phyloP scores from a whole-genome alignment of 2,888 invertebrate genomes.

The Spatulosminthurus flaviceps region DNA sequence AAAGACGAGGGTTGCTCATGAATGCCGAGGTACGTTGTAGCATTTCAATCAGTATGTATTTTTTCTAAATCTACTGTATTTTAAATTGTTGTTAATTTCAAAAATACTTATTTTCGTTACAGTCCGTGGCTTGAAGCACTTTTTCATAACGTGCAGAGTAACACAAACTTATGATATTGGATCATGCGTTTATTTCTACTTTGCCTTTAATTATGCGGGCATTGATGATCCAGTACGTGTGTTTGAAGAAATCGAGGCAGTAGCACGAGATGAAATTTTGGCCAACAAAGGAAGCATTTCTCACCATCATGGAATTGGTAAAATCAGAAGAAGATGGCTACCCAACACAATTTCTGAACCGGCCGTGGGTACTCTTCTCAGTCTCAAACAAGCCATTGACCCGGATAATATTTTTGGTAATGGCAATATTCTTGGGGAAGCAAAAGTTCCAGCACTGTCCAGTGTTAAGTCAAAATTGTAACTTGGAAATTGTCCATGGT shows the following conservation, averaged over 20 bases:
- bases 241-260: slow-evolving; percentile 87
- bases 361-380: slow-evolving; percentile 79
- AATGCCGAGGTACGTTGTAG: slow-evolving; percentile 69
- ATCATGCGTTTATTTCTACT: slow-evolving; percentile 95
- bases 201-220: slow-evolving; percentile 79
- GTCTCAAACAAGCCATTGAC: slow-evolving; percentile 87
- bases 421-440: slow-evolving; percentile 75
- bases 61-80: no score
- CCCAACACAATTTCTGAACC: slow-evolving; percentile 82
- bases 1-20: slow-evolving; percentile 77
- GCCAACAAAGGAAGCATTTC: slow-evolving; percentile 91
- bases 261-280: slow-evolving; percentile 90
- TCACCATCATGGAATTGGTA: slow-evolving; percentile 97
- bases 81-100: no score
- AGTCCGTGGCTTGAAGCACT: slow-evolving; percentile 72
- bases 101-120: slow-evolving; percentile 27
- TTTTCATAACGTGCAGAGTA: slow-evolving; percentile 81
- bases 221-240: slow-evolving; percentile 76
- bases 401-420: slow-evolving; percentile 94
- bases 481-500: not conserved
- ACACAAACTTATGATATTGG: slow-evolving; percentile 98
- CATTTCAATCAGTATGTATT: no score
- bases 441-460: not conserved
- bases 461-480: slow-evolving; percentile 5
- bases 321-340: slow-evolving; percentile 88